Percentiles rank a stretch among this genome's conserved stretches.
Evolutionary conservation across 2,797 vertebrate genomes (phyloP).

Genomic region (Nothura maculosa): DNA sequence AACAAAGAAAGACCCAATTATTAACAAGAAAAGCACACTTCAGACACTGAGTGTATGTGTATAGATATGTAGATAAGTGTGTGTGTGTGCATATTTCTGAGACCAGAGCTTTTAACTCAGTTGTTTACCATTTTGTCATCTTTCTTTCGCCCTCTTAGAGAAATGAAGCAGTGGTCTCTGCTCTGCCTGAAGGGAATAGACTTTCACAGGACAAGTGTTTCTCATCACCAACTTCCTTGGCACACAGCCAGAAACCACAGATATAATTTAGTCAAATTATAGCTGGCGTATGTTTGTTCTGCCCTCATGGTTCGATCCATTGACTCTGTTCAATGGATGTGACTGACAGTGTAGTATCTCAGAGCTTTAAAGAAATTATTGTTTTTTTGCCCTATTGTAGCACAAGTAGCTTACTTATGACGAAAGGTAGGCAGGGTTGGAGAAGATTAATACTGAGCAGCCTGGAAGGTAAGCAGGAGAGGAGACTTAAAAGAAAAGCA

Average conservation of each 20-base stretch:
- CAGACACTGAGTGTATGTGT: rapidly evolving
- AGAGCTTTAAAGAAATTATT: neutral
- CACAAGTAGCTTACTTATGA: neutral
- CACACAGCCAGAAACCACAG: neutral
- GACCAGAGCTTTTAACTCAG: neutral
- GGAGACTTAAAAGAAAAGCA: neutral
- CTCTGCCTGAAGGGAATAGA: neutral
- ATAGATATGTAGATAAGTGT: neutral
- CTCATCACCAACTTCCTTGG: neutral
- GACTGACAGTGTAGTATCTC: neutral
- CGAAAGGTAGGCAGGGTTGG: neutral
- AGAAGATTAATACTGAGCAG: neutral
- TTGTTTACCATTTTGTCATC: neutral
- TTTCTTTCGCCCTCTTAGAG: neutral
- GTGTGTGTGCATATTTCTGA: neutral
- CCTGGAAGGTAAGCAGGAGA: neutral
- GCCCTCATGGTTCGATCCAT: neutral
- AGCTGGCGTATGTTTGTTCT: neutral
- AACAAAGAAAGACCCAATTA: neutral
- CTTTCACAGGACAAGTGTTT: neutral
- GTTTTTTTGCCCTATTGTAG: neutral
- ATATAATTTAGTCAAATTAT: neutral
- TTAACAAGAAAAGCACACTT: neutral
- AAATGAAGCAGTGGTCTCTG: neutral
- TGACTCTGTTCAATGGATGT: neutral